Evolutionary conservation across 2,113 vertebrate species (phyloP), one percentile per base, ranked within the genome.

Genomic region (Thomomys bottae): DNA sequence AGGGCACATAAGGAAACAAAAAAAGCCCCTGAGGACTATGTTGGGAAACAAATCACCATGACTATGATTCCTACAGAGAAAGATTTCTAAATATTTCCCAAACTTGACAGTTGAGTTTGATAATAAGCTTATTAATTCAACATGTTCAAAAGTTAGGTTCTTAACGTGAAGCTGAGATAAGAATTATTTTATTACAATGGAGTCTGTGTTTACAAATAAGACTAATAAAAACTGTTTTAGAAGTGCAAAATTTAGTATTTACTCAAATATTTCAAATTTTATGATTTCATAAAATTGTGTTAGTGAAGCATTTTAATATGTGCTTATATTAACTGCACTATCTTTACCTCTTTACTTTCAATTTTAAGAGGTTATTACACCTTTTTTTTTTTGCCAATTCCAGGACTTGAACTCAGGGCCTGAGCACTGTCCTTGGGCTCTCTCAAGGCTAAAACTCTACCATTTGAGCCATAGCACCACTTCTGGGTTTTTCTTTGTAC

Each of bases 351-450:
- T n/a, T n/a, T n/a, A 76, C 24, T 80, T 88, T 80, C 30, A 67
- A 24, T 87, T 95, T 90, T 81, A 4, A 86, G 38, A 92, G 8
- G 12, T 86, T 67, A 17, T 95, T 82, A 45, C n/a, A n/a, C n/a
- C n/a, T n/a, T n/a, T n/a, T n/a, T n/a, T n/a, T n/a, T n/a, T n/a
- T n/a, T n/a, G n/a, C n/a, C n/a, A n/a, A n/a, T n/a, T n/a, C n/a
- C n/a, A n/a, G n/a, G n/a, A n/a, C n/a, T n/a, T n/a, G n/a, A n/a
- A n/a, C n/a, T n/a, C n/a, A n/a, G n/a, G n/a, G n/a, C n/a, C n/a
- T n/a, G n/a, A n/a, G n/a, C n/a, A n/a, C n/a, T n/a, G n/a, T n/a
- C n/a, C n/a, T n/a, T n/a, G n/a, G n/a, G n/a, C n/a, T n/a, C n/a
- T n/a, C n/a, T n/a, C n/a, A n/a, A n/a, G n/a, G n/a, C n/a, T n/a